Conservation (phyloP, 1,140 invertebrate genomes). For the Glomeris maerens region DNA sequence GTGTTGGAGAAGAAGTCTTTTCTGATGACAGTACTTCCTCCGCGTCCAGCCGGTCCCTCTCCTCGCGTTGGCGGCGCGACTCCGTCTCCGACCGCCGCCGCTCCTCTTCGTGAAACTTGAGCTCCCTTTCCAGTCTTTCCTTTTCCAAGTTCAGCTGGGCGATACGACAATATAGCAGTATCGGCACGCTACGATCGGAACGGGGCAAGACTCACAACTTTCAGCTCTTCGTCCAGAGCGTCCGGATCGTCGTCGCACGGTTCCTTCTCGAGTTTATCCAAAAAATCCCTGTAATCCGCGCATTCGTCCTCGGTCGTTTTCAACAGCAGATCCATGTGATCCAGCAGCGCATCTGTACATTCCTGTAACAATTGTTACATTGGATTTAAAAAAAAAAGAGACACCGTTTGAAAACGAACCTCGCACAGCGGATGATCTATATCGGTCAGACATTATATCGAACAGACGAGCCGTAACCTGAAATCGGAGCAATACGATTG, state of each 20-base stretch:
- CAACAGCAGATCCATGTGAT: constrained; percentile 81
- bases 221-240: constrained; percentile 57
- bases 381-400: constrained; percentile 53
- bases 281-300: constrained; percentile 53
- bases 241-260: background rate
- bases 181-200: constrained; percentile 82
- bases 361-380: constrained; percentile 37
- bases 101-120: constrained; percentile 60
- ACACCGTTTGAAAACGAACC: constrained; percentile 29
- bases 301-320: constrained; percentile 73
- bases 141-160: constrained; percentile 57
- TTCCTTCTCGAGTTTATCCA: background rate
- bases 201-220: constrained; percentile 32
- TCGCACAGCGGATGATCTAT: constrained; percentile 94
- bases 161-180: constrained; percentile 33
- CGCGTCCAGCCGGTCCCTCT: constrained; percentile 55
- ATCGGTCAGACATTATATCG: constrained; percentile 81
- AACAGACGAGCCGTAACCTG: constrained; percentile 62
- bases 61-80: constrained; percentile 55
- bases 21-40: constrained; percentile 80
- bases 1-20: constrained; percentile 64
- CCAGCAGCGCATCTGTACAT: constrained; percentile 81
- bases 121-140: constrained; percentile 42
- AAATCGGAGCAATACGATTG: too few relatives aligned
- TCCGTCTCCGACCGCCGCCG: constrained; percentile 59